phyloP scores from a whole-genome alignment of 2,888 invertebrate genomes.

The Camptogramma bilineatum region DNA sequence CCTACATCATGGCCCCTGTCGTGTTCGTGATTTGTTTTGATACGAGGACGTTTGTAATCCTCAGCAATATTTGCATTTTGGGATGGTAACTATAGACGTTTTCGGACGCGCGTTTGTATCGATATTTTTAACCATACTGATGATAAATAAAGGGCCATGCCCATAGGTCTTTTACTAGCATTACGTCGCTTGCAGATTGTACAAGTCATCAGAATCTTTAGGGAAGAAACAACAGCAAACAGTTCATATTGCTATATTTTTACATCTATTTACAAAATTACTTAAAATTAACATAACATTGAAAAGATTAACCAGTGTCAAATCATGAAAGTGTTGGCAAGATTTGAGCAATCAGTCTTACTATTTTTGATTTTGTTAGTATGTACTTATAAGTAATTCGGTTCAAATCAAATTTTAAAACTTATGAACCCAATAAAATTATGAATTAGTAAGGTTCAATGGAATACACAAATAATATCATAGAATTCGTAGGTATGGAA shows the following conservation, averaged over 20 bases:
- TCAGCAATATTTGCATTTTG: too few species aligned
- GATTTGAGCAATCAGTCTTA: constrained; percentile 50
- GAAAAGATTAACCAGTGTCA: constrained; percentile 24
- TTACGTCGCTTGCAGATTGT: neutral
- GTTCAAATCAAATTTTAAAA: constrained; percentile 25
- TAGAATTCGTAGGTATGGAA: constrained; percentile 8
- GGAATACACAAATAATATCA: constrained; percentile 5
- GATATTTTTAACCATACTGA: too few species aligned
- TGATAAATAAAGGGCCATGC: too few species aligned
- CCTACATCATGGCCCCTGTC: too few species aligned
- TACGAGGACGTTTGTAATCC: too few species aligned
- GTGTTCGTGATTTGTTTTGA: too few species aligned
- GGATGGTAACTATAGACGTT: too few species aligned
- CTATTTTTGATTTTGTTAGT: constrained; percentile 32
- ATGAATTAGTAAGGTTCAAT: constrained; percentile 26
- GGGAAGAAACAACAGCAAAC: constrained; percentile 20
- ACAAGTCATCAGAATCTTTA: neutral
- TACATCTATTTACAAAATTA: constrained; percentile 57
- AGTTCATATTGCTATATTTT: constrained; percentile 47
- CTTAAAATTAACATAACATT: constrained; percentile 44
- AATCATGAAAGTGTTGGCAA: constrained; percentile 34
- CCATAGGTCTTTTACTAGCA: too few species aligned
- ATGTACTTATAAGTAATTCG: constrained; percentile 36
- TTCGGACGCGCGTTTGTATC: too few species aligned
- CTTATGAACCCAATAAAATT: constrained; percentile 45